phyloP scores from a whole-genome alignment of 2,797 vertebrate species.

The Glossophaga mutica region DNA sequence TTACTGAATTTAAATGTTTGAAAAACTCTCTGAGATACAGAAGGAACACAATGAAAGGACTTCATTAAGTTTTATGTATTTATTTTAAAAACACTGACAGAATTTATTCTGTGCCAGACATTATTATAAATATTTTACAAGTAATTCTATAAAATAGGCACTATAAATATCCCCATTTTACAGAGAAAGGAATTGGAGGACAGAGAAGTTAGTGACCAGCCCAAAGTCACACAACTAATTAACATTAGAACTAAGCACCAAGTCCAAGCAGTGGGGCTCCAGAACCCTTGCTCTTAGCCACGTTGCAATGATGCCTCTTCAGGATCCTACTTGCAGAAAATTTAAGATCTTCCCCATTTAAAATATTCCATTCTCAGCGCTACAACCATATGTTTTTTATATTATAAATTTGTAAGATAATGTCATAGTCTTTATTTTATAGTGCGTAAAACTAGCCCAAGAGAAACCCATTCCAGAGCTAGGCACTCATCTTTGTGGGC shows the following conservation, averaged over 20 bases:
- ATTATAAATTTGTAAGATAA: neutral
- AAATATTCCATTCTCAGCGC: neutral
- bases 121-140: neutral
- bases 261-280: neutral
- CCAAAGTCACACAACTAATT: neutral
- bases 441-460: neutral
- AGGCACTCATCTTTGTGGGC: neutral
- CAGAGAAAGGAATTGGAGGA: neutral
- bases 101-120: neutral
- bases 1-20: constrained; percentile 5
- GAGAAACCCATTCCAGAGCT: neutral
- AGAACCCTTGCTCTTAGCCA: neutral
- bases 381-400: neutral
- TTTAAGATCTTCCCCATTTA: neutral
- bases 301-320: neutral
- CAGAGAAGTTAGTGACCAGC: neutral
- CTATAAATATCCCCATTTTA: neutral
- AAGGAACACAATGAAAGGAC: neutral
- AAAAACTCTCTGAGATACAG: neutral
- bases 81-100: neutral
- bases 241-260: neutral
- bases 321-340: neutral
- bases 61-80: neutral
- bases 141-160: neutral
- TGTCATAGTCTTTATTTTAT: neutral